Evolutionary conservation across 2,113 vertebrate species (phyloP).

Genomic region (Microtus ochrogaster): DNA sequence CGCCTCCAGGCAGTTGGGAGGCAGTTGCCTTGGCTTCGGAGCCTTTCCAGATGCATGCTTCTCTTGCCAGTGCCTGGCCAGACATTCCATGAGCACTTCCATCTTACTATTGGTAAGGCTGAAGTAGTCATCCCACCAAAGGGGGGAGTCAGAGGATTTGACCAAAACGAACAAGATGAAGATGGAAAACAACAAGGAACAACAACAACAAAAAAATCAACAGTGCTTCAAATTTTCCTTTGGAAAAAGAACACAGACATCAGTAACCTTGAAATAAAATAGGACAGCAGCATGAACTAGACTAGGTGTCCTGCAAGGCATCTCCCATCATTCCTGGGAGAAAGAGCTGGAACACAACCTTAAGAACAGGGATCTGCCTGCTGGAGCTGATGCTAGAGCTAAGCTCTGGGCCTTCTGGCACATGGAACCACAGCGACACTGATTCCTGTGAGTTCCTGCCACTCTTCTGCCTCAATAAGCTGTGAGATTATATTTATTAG

Average conservation of each 20-base stretch:
- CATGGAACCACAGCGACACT: background rate
- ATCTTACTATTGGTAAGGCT: background rate
- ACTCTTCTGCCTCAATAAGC: background rate
- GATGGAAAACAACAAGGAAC: background rate
- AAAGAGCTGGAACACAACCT: background rate
- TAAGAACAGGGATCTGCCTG: background rate
- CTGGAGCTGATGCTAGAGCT: background rate
- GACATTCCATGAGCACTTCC: constrained; percentile 31
- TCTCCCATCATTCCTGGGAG: background rate
- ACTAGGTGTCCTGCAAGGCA: background rate
- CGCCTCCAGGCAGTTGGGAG: background rate
- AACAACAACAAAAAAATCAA: background rate
- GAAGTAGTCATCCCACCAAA: background rate
- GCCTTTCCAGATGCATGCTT: background rate
- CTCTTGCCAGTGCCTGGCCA: background rate
- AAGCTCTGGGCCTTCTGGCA: background rate
- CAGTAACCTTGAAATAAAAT: constrained; percentile 15
- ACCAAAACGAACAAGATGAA: background rate
- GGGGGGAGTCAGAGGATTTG: constrained; percentile 22
- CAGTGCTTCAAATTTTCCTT: constrained; percentile 23
- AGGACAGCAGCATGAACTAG: background rate
- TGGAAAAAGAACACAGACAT: background rate
- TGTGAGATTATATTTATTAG: background rate
- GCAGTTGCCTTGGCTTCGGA: background rate
- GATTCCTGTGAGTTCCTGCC: background rate